Base-by-base conservation (phyloP, 1,140 invertebrate genomes). In the Aphidius ervi region DNA sequence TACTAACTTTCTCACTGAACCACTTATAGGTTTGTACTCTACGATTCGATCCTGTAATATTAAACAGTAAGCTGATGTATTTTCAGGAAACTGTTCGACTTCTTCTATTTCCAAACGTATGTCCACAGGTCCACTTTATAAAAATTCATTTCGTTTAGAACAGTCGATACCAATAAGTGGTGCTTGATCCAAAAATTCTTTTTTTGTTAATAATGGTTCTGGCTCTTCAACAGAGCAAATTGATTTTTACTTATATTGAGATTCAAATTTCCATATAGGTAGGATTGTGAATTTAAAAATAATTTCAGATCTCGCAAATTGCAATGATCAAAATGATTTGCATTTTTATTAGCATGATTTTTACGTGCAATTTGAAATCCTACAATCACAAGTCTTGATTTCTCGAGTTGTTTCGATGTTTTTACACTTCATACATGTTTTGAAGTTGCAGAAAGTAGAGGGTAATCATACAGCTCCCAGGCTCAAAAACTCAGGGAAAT, bases 381-480 rank as follows among this genome's bases (percentile, higher is more conserved):
- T 6, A 68, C 31, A 31, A 68, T 63, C 5, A 67, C 57, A 59
- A 49, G 69, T 47, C 68, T 57, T 10, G 69, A 69, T 61, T 67
- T 69, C 42, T 63, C 64, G 10, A 69, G 50, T 47, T 65, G 65
- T 42, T 58, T 68, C 42, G 66, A 66, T 5, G 61, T 64, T 62
- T 70, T 73, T 0, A 72, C 64, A 5, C 58, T 53, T 70, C 71
- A 71, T 3, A 66, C 54, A 56, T 67, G 61, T 50, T 69, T 67
- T 9, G 58, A 59, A 1, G 68, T 66, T n/a, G 46, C 41, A 20
- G 75, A 69, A 16, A 78, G 49, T 5, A 65, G 8, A 40, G 73
- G 70, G 71, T 75, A 75, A 56, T 77, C 71, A 63, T 75, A 72
- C 9, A 76, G 46, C 55, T 76, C 70, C 74, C 76, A 75, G 1